Base-by-base conservation (phyloP, 2,797 vertebrate genomes). In the Bradypus variegatus region DNA sequence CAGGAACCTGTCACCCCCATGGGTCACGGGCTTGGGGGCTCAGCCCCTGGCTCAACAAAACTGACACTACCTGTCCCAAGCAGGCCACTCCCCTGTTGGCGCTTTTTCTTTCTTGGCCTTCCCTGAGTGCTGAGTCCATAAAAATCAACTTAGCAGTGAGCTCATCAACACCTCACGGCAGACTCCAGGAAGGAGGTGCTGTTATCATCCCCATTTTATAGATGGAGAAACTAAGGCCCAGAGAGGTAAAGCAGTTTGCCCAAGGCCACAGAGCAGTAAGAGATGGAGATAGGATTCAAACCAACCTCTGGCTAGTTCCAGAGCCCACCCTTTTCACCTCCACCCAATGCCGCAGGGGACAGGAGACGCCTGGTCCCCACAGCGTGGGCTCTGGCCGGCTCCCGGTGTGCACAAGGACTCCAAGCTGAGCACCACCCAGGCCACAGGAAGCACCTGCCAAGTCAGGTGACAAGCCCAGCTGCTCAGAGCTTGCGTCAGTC, bases 401-500 rank as follows among this genome's bases (percentile, higher is more conserved):
- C 78, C 38, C 78, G 69, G 50, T 0, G 2, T 8, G 31, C 5
- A 2, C 10, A n/a, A 18, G 36, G 45, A 64, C n/a, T 21, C 25
- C 0, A 3, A 33, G 50, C 31, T 27, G 86, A 33, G n/a, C 1
- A 2, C 72, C 21, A 4, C 64, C 72, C 62, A 27, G 29, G n/a
- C 53, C 53, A 53, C 16, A 1, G 76, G 21, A 58, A 76, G 21
- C 25, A 27, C 65, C n/a, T 33, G 55, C 25, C 33, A 2, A 36
- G 11, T 21, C 41, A 65, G 9, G 11, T 9, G 0, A 18, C 19
- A 10, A 60, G 38, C 60, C 38, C 0, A 0, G 38, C 9, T 6
- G 45, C 89, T 88, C 65, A 12, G 45, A 77, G 33, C 48, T 45
- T 36, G 4, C n/a, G 27, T 41, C 55, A 4, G n/a, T 19, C 41